Evolutionary conservation across 1,140 invertebrate species (phyloP).

Genomic region (Teleopsis dalmanni): DNA sequence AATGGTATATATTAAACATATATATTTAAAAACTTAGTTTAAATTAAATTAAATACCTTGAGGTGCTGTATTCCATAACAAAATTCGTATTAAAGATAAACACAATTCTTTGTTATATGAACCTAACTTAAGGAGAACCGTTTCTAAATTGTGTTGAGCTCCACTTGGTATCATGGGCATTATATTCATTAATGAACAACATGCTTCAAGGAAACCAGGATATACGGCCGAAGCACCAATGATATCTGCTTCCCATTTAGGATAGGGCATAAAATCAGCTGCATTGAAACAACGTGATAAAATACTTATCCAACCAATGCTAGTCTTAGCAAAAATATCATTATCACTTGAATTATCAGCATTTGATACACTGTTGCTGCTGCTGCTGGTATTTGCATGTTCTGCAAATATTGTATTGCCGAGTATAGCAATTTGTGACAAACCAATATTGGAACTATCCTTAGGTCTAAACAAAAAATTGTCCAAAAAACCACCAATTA

Average conservation of each 20-base stretch:
- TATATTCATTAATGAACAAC: slow-evolving; percentile 65
- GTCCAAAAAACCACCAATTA: slow-evolving; percentile 15
- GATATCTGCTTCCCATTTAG: slow-evolving; percentile 46
- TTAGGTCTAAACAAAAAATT: slow-evolving; percentile 66
- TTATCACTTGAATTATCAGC: slow-evolving; percentile 22
- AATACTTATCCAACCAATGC: slow-evolving; percentile 41
- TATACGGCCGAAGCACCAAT: slow-evolving; percentile 56
- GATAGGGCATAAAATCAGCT: slow-evolving; percentile 33
- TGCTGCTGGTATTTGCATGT: slow-evolving; percentile 18
- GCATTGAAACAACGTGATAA: slow-evolving; percentile 37
- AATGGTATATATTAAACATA: neutral
- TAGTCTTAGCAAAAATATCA: slow-evolving; percentile 40
- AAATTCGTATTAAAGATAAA: slow-evolving; percentile 50
- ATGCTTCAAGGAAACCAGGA: slow-evolving; percentile 61
- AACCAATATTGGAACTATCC: slow-evolving; percentile 78
- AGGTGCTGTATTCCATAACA: slow-evolving; percentile 50
- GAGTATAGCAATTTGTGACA: slow-evolving; percentile 78
- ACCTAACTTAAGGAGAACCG: slow-evolving; percentile 55
- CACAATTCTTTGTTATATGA: slow-evolving; percentile 54
- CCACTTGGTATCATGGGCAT: slow-evolving; percentile 55
- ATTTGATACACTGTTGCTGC: slow-evolving; percentile 1
- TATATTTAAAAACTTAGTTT: neutral
- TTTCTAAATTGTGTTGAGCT: slow-evolving; percentile 56
- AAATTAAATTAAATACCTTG: slow-evolving; percentile 20
- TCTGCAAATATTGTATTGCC: slow-evolving; percentile 60